These are phyloP conservation scores for Malurus splendens DNA, from an alignment of 2,797 vertebrate species.

Conservation along the genomic window DNA sequence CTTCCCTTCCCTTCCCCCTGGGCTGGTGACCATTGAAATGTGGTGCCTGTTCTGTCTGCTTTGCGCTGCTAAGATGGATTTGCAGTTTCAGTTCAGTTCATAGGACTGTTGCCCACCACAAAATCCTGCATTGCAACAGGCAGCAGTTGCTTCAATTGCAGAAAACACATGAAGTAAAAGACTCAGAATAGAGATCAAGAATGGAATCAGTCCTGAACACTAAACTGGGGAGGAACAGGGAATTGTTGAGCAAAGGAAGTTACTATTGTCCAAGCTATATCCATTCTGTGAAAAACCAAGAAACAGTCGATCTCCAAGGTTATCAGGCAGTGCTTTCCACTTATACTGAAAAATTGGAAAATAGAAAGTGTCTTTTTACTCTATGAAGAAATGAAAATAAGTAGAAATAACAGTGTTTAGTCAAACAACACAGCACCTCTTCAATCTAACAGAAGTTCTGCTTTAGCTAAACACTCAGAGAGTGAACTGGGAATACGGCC, in stretches of 20 bases:
- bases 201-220: neutral
- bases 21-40: neutral
- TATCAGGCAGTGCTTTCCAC: neutral
- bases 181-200: neutral
- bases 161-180: neutral
- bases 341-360: conserved; percentile 2
- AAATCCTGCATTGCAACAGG: neutral
- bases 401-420: conserved; percentile 20
- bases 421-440: conserved; percentile 18
- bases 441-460: neutral
- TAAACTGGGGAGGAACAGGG: neutral
- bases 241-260: neutral
- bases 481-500: neutral
- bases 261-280: neutral
- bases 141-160: neutral
- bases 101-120: neutral
- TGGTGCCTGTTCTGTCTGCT: neutral
- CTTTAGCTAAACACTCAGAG: neutral
- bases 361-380: conserved; percentile 9
- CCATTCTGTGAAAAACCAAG: conserved; percentile 8
- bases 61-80: neutral
- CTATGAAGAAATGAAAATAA: conserved; percentile 5
- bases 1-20: neutral
- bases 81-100: conserved; percentile 1
- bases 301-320: neutral